A percentile compares a stretch with the other conserved stretches of the same genome.
phyloP scores from a whole-genome alignment of 2,888 invertebrate genomes.

The Drosophila melanocephala region DNA sequence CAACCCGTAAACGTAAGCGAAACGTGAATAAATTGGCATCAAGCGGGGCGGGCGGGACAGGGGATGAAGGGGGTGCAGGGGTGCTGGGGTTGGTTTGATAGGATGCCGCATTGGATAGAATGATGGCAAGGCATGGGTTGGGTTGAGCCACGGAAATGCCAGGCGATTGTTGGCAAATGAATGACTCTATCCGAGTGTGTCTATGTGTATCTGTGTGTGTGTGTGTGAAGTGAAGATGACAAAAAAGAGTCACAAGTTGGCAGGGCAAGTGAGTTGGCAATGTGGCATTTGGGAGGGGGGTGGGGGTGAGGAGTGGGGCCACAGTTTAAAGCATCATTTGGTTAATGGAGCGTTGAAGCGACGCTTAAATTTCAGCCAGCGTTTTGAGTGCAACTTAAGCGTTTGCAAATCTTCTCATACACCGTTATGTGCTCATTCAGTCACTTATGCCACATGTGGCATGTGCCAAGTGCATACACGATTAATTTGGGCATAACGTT shows the following conservation, averaged over 20 bases:
- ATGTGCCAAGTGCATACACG: not conserved
- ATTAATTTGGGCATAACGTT: not conserved
- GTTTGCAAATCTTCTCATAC: not conserved
- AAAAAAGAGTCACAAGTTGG: slow-evolving; percentile 22
- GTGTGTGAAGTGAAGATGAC: slow-evolving; percentile 2
- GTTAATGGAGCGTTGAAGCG: slow-evolving; percentile 35
- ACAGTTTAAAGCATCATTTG: slow-evolving; percentile 41
- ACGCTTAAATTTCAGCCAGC: not conserved
- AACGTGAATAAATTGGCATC: slow-evolving; percentile 29
- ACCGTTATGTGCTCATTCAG: not conserved
- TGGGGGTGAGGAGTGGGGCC: not conserved
- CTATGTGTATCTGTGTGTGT: not conserved
- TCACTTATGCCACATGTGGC: not conserved
- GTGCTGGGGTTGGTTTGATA: not conserved
- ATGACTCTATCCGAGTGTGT: slow-evolving; percentile 28
- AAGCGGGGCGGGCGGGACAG: not conserved
- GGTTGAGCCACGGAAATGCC: slow-evolving; percentile 53
- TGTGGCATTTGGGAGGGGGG: not conserved
- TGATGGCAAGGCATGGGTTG: not conserved
- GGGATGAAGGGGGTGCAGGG: no score
- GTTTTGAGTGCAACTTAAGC: slow-evolving; percentile 12
- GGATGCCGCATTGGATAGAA: not conserved
- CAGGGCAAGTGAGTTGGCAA: slow-evolving; percentile 4
- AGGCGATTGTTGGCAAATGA: slow-evolving; percentile 64
- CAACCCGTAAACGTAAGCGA: slow-evolving; percentile 5